Conservation (phyloP, 2,113 vertebrate genomes). For the Corythaixoides concolor region DNA sequence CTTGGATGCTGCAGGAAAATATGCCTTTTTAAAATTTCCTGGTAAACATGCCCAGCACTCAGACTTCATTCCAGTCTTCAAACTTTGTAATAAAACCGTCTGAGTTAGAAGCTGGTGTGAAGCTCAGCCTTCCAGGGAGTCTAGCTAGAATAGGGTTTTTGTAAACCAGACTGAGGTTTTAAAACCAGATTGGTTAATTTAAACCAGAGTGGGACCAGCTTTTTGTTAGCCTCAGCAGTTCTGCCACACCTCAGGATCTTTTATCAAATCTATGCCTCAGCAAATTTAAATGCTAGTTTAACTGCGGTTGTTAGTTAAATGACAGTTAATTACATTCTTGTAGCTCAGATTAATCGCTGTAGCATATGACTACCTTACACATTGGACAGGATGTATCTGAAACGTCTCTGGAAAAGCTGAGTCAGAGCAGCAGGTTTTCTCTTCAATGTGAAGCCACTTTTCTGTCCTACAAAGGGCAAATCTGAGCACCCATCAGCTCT, state of each 20-base stretch:
- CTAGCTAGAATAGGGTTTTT: not conserved
- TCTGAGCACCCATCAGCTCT: not conserved
- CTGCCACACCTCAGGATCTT: slow-evolving; percentile 35
- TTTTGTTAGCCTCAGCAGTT: slow-evolving; percentile 46
- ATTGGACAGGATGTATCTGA: not conserved
- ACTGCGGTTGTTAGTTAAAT: slow-evolving; percentile 54
- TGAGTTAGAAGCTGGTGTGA: not conserved
- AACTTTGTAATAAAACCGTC: not conserved
- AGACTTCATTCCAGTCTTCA: not conserved
- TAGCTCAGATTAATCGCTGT: slow-evolving; percentile 48
- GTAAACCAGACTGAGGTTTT: not conserved
- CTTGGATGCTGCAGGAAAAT: accelerated
- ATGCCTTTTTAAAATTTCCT: not conserved
- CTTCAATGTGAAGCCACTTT: not conserved
- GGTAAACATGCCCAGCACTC: accelerated
- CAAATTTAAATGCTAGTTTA: slow-evolving; percentile 62
- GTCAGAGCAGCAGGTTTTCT: not conserved
- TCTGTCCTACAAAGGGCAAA: not conserved
- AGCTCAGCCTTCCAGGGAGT: not conserved
- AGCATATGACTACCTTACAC: slow-evolving; percentile 7
- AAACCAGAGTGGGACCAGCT: not conserved
- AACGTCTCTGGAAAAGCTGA: slow-evolving; percentile 3
- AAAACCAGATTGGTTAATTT: slow-evolving; percentile 10
- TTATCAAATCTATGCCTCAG: slow-evolving; percentile 42
- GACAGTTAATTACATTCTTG: slow-evolving; percentile 55